Evolutionary conservation across 2,797 vertebrate species (phyloP).

Genomic region (Anomalospiza imberbis): DNA sequence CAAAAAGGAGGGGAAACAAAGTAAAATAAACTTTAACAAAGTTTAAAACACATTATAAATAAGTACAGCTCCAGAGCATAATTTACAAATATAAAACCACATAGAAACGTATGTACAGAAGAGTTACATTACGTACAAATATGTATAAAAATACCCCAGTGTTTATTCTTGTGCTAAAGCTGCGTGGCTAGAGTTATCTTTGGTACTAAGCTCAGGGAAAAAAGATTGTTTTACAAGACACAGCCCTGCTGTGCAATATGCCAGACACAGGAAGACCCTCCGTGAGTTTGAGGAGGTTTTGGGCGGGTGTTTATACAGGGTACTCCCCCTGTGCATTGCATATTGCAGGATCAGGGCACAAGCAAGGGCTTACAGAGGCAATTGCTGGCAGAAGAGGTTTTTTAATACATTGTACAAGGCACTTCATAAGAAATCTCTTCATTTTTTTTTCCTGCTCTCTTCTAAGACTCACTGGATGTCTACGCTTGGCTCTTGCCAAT

Average conservation of each 20-base stretch:
- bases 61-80: constrained; percentile 81
- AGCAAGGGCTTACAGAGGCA: constrained; percentile 28
- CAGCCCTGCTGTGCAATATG: not conserved
- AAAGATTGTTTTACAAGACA: not conserved
- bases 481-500: not conserved
- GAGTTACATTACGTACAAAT: constrained; percentile 58
- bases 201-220: constrained; percentile 65
- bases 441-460: constrained; percentile 21
- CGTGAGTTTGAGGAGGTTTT: not conserved
- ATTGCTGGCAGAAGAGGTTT: constrained; percentile 10
- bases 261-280: not conserved
- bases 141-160: constrained; percentile 70
- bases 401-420: constrained; percentile 63
- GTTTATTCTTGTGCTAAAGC: constrained; percentile 59
- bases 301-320: not conserved
- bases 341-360: not conserved
- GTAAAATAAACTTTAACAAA: constrained; percentile 58
- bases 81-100: constrained; percentile 84
- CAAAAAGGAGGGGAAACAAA: not conserved
- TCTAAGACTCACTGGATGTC: constrained; percentile 12
- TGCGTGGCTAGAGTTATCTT: constrained; percentile 65
- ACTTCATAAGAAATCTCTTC: constrained; percentile 69
- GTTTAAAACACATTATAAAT: constrained; percentile 85
- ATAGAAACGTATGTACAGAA: constrained; percentile 77
- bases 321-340: not conserved